Conservation (phyloP, 2,888 invertebrate species). For the Atrina japonica region DNA sequence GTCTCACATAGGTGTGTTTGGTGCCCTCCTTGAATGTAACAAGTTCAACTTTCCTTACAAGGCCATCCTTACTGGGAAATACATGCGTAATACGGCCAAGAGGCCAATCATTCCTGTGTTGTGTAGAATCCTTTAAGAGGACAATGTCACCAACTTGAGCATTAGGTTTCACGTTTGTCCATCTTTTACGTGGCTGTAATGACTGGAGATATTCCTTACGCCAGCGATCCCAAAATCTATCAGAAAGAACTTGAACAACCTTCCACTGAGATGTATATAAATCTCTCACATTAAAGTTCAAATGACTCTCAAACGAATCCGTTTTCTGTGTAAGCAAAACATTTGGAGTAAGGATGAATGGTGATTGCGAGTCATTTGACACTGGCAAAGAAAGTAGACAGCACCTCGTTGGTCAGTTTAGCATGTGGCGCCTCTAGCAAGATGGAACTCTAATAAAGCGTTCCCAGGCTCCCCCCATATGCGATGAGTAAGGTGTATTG, state of each 20-base stretch:
- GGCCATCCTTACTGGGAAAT: slow-evolving; percentile 28
- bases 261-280: slow-evolving; percentile 37
- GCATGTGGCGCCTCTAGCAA: slow-evolving; percentile 4
- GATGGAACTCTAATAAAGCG: slow-evolving; percentile 45
- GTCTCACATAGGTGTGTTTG: slow-evolving; percentile 14
- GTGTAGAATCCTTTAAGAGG: slow-evolving; percentile 38
- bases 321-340: slow-evolving; percentile 36
- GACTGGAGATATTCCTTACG: slow-evolving; percentile 32
- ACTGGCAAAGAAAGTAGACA: slow-evolving; percentile 27
- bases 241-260: slow-evolving; percentile 38
- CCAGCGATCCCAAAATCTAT: slow-evolving; percentile 46
- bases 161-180: slow-evolving; percentile 8
- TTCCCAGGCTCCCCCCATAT: slow-evolving; percentile 48
- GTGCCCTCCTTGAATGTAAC: slow-evolving; percentile 5
- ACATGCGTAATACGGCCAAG: slow-evolving; percentile 19
- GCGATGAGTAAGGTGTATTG: slow-evolving; percentile 39
- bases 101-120: slow-evolving; percentile 33
- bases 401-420: slow-evolving; percentile 25
- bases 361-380: slow-evolving; percentile 32
- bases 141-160: slow-evolving; percentile 41
- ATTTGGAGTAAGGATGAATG: slow-evolving; percentile 29
- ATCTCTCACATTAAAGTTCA: slow-evolving; percentile 22
- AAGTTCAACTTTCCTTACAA: slow-evolving; percentile 24
- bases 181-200: slow-evolving; percentile 40
- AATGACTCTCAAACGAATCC: background rate